phyloP scores from a whole-genome alignment of 2,888 invertebrate species.

The Polyploca ridens region DNA sequence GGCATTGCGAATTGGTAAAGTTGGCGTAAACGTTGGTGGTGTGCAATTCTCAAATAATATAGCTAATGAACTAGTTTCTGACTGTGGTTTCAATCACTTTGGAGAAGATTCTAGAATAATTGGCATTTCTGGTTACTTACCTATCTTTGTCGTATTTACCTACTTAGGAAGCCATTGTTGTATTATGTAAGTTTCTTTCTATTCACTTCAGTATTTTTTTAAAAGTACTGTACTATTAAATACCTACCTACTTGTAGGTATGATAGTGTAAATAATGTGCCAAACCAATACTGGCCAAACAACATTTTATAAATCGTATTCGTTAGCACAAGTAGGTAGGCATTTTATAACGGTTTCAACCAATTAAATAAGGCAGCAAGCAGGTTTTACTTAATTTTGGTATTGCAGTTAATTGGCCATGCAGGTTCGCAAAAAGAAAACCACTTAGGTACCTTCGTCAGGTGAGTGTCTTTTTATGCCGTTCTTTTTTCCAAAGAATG shows the following conservation, averaged over 20 bases:
- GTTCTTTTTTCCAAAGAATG: not conserved
- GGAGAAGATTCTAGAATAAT: not conserved
- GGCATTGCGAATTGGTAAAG: constrained; percentile 61
- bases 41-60: constrained; percentile 12
- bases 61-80: constrained; percentile 12
- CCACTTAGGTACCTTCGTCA: constrained; percentile 35
- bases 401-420: constrained; percentile 53
- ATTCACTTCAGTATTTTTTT: too few species aligned
- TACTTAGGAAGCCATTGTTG: too few species aligned
- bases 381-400: constrained; percentile 52
- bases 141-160: too few species aligned
- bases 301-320: not conserved
- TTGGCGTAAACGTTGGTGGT: constrained; percentile 40
- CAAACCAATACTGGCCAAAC: not conserved
- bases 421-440: constrained; percentile 33
- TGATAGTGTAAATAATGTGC: too few species aligned
- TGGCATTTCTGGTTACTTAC: not conserved
- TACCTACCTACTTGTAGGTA: not conserved
- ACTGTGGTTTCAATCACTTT: not conserved
- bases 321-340: constrained; percentile 18
- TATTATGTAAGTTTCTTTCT: too few species aligned
- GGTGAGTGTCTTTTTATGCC: not conserved
- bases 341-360: constrained; percentile 52
- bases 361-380: constrained; percentile 43
- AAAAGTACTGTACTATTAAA: too few species aligned